Conservation (phyloP, 1,140 invertebrate species). For the Leptinotarsa texana region DNA sequence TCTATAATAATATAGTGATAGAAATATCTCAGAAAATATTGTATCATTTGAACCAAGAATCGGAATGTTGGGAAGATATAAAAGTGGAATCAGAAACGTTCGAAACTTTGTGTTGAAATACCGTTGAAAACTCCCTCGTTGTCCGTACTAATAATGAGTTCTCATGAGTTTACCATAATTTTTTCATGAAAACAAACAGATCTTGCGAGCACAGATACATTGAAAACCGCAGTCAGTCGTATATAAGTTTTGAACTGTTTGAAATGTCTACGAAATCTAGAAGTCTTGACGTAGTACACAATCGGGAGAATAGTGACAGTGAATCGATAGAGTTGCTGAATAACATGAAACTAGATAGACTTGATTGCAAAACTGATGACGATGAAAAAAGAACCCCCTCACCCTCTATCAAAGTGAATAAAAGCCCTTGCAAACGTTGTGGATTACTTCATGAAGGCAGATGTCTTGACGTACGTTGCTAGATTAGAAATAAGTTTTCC, state of each 20-base stretch:
- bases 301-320: conserved; percentile 32
- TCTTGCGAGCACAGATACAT: not conserved
- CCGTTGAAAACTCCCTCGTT: no score
- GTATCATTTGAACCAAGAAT: no score
- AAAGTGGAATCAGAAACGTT: no score
- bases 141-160: no score
- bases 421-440: conserved; percentile 42
- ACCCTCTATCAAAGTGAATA: conserved; percentile 32
- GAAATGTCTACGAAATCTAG: conserved; percentile 27
- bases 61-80: no score
- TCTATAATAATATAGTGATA: no score
- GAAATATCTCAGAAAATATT: no score
- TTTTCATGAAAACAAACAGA: not conserved
- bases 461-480: conserved; percentile 24
- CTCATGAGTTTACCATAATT: no score
- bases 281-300: not conserved
- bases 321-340: conserved; percentile 35
- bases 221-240: not conserved
- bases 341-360: not conserved
- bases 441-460: conserved; percentile 39
- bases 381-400: not conserved
- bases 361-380: not conserved
- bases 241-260: not conserved
- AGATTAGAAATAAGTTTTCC: no score
- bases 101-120: no score